phyloP scores from a whole-genome alignment of 2,888 invertebrate genomes.

The Octonoba sinensis region DNA sequence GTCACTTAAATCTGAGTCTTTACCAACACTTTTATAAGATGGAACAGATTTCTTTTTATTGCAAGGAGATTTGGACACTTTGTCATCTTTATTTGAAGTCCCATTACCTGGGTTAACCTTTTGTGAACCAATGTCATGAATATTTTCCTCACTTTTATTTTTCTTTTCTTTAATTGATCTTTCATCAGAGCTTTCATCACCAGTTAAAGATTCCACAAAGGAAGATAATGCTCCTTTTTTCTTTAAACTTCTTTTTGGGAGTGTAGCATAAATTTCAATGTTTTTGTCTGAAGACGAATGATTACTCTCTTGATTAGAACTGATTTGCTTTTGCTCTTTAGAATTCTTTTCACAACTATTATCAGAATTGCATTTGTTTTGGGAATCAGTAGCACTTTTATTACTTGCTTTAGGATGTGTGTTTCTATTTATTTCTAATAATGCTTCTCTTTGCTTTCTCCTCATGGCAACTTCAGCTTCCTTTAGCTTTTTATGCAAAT shows the following conservation, averaged over 20 bases:
- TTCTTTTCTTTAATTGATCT: conserved; percentile 29
- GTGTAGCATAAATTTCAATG: conserved; percentile 86
- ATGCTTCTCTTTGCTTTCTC: conserved; percentile 55
- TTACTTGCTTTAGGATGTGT: conserved; percentile 73
- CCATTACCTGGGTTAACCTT: neutral
- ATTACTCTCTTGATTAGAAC: conserved; percentile 12
- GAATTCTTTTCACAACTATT: conserved; percentile 2
- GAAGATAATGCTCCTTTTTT: conserved; percentile 75
- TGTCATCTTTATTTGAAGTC: conserved; percentile 24
- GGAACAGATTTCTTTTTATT: conserved; percentile 31
- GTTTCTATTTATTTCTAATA: conserved; percentile 72
- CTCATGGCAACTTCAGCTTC: conserved; percentile 65
- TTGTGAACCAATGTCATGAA: neutral
- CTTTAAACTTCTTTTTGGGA: conserved; percentile 77
- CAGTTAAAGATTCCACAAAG: conserved; percentile 55
- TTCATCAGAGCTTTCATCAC: conserved; percentile 56
- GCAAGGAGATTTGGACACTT: conserved; percentile 37
- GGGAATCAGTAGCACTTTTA: conserved; percentile 3
- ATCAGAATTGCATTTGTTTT: neutral
- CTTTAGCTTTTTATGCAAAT: conserved; percentile 82
- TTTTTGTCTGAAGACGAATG: conserved; percentile 35
- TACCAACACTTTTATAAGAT: conserved; percentile 18
- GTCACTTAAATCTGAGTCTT: conserved; percentile 61
- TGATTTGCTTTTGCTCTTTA: conserved; percentile 28
- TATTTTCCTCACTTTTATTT: conserved; percentile 23